Percentiles rank a stretch among this genome's conserved stretches.
phyloP scores from a whole-genome alignment of 2,113 vertebrate species.

The Micronycteris hirsuta region DNA sequence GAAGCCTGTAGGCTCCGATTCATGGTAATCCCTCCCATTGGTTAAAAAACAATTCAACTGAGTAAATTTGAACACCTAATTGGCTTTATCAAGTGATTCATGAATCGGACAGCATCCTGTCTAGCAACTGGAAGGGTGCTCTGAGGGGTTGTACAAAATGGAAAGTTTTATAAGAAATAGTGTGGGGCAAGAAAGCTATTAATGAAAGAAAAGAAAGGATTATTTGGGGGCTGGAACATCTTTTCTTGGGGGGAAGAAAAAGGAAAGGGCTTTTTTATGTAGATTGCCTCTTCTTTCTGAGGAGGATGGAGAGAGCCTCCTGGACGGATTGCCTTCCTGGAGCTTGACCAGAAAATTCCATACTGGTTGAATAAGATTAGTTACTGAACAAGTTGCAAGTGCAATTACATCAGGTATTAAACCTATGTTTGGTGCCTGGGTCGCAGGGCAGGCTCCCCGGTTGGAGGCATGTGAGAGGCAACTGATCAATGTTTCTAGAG shows the following conservation, averaged over 20 bases:
- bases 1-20: not conserved
- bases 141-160: not conserved
- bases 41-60: not conserved
- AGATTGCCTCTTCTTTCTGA: not conserved
- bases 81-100: too few relatives aligned
- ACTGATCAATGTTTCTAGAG: too few relatives aligned
- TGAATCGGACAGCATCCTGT: not conserved
- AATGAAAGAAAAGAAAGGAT: not conserved
- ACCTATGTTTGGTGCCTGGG: not conserved
- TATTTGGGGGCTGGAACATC: not conserved
- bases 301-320: not conserved
- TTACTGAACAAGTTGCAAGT: not conserved
- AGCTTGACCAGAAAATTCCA: not conserved
- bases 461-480: too few relatives aligned
- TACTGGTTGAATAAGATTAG: not conserved
- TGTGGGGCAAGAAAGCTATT: not conserved
- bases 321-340: not conserved
- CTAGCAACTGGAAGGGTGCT: not conserved
- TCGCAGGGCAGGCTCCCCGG: too few relatives aligned
- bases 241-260: not conserved
- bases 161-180: not conserved
- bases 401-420: not conserved
- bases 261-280: not conserved
- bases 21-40: not conserved
- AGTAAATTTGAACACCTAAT: too few relatives aligned